A percentile compares a stretch with the other conserved stretches of the same genome.
Conservation (phyloP, 2,888 invertebrate genomes). For the Eulithis testata region DNA sequence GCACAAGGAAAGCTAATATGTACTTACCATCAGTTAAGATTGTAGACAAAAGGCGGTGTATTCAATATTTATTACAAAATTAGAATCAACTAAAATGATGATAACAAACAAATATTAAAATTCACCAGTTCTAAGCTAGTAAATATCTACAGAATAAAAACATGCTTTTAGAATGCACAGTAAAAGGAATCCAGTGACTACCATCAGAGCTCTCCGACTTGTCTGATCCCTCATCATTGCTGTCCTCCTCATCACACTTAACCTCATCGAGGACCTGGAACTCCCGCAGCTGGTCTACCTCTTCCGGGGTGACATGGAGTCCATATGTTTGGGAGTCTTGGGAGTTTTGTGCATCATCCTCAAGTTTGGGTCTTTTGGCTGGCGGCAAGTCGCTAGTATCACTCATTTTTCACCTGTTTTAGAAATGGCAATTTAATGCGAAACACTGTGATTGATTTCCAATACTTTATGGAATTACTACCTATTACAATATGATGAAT, state of each 20-base stretch:
- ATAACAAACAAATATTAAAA: too few relatives aligned
- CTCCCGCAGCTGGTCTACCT: conserved; percentile 68
- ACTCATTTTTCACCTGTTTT: conserved; percentile 52
- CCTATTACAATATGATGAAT: not conserved
- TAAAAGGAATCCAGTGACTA: conserved; percentile 42
- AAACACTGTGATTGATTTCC: conserved; percentile 16
- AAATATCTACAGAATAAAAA: not conserved
- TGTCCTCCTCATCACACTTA: conserved; percentile 73
- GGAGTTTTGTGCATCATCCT: conserved; percentile 38
- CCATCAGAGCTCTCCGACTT: conserved; percentile 61
- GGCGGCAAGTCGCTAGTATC: conserved; percentile 48
- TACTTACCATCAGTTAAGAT: too few relatives aligned
- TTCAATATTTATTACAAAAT: too few relatives aligned
- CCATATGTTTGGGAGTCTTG: conserved; percentile 23
- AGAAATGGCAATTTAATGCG: conserved; percentile 48
- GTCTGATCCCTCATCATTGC: conserved; percentile 68
- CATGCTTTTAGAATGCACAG: not conserved
- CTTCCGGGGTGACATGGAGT: conserved; percentile 56
- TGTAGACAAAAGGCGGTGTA: too few relatives aligned
- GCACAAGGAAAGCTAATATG: too few relatives aligned
- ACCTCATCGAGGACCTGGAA: conserved; percentile 78
- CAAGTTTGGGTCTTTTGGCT: conserved; percentile 56
- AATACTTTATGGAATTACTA: not conserved
- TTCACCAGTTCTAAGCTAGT: too few relatives aligned
- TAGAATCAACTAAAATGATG: too few relatives aligned